Conservation (phyloP, 2,797 vertebrate species). For the Thaleichthys pacificus region DNA sequence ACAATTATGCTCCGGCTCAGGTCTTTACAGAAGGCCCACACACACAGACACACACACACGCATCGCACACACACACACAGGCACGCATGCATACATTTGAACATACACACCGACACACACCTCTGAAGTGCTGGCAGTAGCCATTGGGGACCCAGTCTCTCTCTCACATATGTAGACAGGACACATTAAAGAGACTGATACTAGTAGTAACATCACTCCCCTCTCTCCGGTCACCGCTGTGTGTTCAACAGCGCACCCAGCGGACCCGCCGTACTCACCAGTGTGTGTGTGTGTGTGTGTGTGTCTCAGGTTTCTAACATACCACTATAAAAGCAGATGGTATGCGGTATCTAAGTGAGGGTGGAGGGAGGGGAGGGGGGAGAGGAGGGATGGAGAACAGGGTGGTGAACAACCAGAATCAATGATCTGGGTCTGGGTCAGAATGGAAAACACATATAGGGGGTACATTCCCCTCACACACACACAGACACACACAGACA, state of each 20-base stretch:
- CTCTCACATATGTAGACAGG: constrained; percentile 17
- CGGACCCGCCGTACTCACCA: neutral
- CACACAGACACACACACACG: constrained; percentile 22
- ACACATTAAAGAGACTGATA: constrained; percentile 16
- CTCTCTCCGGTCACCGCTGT: neutral
- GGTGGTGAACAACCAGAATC: constrained; percentile 7
- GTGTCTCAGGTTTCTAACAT: neutral
- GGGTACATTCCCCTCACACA: neutral
- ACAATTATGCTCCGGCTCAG: neutral
- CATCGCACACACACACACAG: constrained; percentile 18
- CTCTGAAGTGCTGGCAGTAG: neutral
- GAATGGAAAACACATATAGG: neutral
- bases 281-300: neutral
- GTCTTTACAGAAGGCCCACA: neutral
- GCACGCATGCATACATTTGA: constrained; percentile 8
- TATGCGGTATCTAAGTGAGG: neutral
- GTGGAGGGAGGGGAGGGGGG: neutral
- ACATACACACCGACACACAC: constrained; percentile 10
- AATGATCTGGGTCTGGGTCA: neutral
- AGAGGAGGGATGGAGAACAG: neutral
- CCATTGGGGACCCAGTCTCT: neutral
- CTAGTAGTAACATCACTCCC: neutral
- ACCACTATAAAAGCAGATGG: too few relatives aligned
- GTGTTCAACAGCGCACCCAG: neutral
- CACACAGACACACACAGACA: neutral